Evolutionary conservation across 2,888 invertebrate genomes (phyloP).

Genomic region (Lasioglossum vierecki): DNA sequence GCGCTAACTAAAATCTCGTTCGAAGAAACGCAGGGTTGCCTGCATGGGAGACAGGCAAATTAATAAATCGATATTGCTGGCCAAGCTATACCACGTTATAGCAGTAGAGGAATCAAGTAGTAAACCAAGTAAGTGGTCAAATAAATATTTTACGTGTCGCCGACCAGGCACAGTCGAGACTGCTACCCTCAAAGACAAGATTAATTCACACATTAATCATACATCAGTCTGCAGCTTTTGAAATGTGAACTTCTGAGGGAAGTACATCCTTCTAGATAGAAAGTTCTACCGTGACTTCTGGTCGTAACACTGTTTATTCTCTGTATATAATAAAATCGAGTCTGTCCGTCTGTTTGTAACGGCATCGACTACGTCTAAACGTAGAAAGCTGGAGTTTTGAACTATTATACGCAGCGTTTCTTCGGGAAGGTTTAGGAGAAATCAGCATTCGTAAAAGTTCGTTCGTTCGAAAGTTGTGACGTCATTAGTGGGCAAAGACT

Average conservation of each 20-base stretch:
- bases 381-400: too few relatives aligned
- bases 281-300: neutral
- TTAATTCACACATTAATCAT: neutral
- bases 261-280: neutral
- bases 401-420: too few relatives aligned
- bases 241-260: neutral
- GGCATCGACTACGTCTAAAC: too few relatives aligned
- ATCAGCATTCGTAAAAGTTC: too few relatives aligned
- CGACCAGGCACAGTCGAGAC: neutral
- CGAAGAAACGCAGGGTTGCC: neutral
- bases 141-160: neutral
- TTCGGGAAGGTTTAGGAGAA: too few relatives aligned
- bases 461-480: too few relatives aligned
- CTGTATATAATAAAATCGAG: too few relatives aligned
- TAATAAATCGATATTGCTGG: neutral
- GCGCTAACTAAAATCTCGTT: neutral
- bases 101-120: neutral
- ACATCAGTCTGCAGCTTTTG: neutral
- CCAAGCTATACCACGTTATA: neutral
- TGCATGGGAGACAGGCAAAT: neutral
- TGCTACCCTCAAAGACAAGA: neutral
- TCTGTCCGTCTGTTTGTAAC: too few relatives aligned
- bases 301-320: too few relatives aligned
- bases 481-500: too few relatives aligned
- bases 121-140: neutral